Base-by-base conservation (phyloP, 2,113 vertebrate genomes). In the Paramisgurnus dabryanus region DNA sequence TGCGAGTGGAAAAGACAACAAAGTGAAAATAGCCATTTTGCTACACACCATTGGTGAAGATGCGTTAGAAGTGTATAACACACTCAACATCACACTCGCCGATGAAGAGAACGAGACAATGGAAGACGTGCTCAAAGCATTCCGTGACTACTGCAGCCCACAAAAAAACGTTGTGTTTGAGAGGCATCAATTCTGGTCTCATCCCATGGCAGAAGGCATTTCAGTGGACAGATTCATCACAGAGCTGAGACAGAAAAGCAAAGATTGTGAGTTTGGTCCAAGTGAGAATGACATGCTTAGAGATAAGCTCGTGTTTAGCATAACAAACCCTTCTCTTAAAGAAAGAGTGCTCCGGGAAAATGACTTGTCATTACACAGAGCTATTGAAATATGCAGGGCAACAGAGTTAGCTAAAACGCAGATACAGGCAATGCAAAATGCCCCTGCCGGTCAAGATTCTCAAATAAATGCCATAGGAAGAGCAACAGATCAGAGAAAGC, bases 281-380 rank as follows among this genome's bases (percentile, higher is more conserved):
- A 67, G 17, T 55, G 80, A 84, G 58, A 18, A 86, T 50, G 41
- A 67, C 9, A 74, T 86, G 84, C 53, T 83, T 0, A 79, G 79
- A 45, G 78, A 84, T n/a, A 85, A 86, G 43, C 6, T 80, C 11
- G 82, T 84, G n/a, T 86, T 84, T 5, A 82, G 76, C 39, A 39
- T 86, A 61, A 22, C 3, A 49, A 34, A 78, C 12, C 2, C 60
- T 53, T 22, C 47, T 76, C 10, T 80, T 4, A 77, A 67, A 64
- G 73, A 83, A 18, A 76, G 78, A 65, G 18, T 83, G 2, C 13
- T 78, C 0, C 1, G 34, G 18, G 67, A 83, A 10, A 78, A 67
- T 12, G 27, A 34, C 0, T 47, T 83, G 0, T 41, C 63, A 2
- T 13, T 83, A 2, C 10, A 5, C 22, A 65, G 15, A 72, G 67